phyloP scores from a whole-genome alignment of 92 coral and sea anemone species.

The Paragorgia papillata region DNA sequence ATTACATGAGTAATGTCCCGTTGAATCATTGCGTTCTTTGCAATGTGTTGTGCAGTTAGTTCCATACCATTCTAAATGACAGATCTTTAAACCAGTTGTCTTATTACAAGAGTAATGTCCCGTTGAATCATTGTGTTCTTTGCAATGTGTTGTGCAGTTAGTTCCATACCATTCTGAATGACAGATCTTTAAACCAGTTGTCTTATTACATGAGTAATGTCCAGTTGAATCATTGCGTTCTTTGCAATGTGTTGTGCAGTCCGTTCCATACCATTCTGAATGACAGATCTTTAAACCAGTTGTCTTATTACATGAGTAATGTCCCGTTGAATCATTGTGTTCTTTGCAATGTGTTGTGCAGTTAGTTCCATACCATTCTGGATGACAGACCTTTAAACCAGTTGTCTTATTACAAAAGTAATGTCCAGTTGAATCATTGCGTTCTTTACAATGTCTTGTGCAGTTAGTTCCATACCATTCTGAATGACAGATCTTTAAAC shows the following conservation, averaged over 20 bases:
- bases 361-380: conserved; percentile 76
- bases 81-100: conserved; percentile 31
- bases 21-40: no score
- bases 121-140: no score
- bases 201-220: conserved; percentile 11
- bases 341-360: no score
- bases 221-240: no score
- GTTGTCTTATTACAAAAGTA: neutral
- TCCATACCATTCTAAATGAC: conserved; percentile 20
- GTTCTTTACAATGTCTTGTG: conserved; percentile 35
- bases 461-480: conserved; percentile 45
- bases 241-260: no score
- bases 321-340: no score
- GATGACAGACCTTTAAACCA: no score
- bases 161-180: conserved; percentile 48
- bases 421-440: neutral
- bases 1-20: no score
- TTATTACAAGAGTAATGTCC: conserved; percentile 43
- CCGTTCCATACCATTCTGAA: no score
- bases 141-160: conserved; percentile 42
- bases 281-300: no score
- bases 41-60: no score
- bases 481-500: conserved; percentile 23
- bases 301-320: no score
- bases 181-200: conserved; percentile 30